These are phyloP conservation scores for Aporophyla lueneburgensis DNA, from an alignment of 2,888 invertebrate genomes.

Conservation along the genomic window DNA sequence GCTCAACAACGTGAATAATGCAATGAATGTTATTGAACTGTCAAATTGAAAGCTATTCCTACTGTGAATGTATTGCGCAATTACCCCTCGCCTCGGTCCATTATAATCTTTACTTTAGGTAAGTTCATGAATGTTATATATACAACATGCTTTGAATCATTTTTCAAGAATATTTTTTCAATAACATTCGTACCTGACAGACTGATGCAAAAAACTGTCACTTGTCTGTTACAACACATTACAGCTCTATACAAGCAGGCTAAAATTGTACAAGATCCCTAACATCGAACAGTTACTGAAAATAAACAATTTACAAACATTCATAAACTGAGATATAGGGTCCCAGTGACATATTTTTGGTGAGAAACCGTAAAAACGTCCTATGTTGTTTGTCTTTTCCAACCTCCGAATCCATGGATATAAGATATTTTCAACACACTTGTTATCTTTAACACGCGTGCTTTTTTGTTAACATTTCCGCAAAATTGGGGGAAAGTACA, in stretches of 20 bases:
- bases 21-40: too few relatives aligned
- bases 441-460: neutral
- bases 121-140: neutral
- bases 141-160: too few relatives aligned
- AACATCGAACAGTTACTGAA: neutral
- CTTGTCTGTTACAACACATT: constrained; percentile 16
- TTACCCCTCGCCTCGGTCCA: too few relatives aligned
- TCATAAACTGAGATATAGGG: neutral
- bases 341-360: neutral
- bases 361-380: neutral
- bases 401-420: neutral
- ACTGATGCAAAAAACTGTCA: too few relatives aligned
- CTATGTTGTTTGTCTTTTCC: neutral
- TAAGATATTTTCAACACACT: neutral
- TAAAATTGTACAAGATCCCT: neutral
- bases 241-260: constrained; percentile 18
- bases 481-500: neutral
- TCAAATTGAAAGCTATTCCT: too few relatives aligned
- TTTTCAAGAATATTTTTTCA: neutral
- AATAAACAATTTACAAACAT: neutral
- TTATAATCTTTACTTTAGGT: neutral
- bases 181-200: neutral
- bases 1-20: too few relatives aligned
- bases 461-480: neutral
- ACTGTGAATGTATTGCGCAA: too few relatives aligned